Evolutionary conservation across 2,113 vertebrate species (phyloP).

Genomic region (Triplophysa siluroides): DNA sequence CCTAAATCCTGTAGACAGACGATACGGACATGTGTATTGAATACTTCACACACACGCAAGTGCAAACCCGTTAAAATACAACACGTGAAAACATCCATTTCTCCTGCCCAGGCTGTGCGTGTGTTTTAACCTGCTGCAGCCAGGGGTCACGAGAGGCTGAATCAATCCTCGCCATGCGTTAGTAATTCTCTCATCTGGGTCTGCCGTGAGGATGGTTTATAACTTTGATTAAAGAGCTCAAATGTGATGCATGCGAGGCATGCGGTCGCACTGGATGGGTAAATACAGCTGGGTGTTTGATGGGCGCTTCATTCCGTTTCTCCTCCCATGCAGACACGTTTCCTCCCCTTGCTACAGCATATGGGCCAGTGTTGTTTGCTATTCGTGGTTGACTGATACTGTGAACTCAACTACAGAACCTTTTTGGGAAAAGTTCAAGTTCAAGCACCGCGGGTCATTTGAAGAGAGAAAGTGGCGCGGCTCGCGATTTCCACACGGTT

Average conservation of each 20-base stretch:
- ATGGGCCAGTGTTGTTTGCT: not conserved
- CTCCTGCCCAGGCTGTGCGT: not conserved
- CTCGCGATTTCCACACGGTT: too few relatives aligned
- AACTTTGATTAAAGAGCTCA: slow-evolving; percentile 31
- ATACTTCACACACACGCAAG: slow-evolving; percentile 8
- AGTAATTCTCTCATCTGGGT: not conserved
- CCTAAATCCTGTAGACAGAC: not conserved
- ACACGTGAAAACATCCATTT: not conserved
- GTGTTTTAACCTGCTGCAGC: not conserved
- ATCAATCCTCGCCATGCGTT: slow-evolving; percentile 2
- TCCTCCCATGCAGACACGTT: slow-evolving; percentile 55
- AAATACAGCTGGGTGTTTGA: slow-evolving; percentile 53
- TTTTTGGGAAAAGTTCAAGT: too few relatives aligned
- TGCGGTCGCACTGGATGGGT: slow-evolving; percentile 16
- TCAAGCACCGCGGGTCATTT: too few relatives aligned
- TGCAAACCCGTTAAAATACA: not conserved
- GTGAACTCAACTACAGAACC: not conserved
- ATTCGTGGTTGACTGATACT: too few relatives aligned
- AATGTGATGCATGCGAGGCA: slow-evolving; percentile 36
- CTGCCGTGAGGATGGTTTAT: slow-evolving; percentile 2
- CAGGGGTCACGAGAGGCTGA: not conserved
- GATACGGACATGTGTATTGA: not conserved
- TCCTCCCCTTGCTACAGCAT: not conserved
- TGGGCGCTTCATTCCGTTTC: slow-evolving; percentile 38
- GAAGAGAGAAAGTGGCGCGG: too few relatives aligned